A percentile compares a stretch with the other conserved stretches of the same genome.
These are phyloP conservation scores for Temnothorax nylanderi DNA, from an alignment of 1,140 invertebrate genomes.

Conservation along the genomic window DNA sequence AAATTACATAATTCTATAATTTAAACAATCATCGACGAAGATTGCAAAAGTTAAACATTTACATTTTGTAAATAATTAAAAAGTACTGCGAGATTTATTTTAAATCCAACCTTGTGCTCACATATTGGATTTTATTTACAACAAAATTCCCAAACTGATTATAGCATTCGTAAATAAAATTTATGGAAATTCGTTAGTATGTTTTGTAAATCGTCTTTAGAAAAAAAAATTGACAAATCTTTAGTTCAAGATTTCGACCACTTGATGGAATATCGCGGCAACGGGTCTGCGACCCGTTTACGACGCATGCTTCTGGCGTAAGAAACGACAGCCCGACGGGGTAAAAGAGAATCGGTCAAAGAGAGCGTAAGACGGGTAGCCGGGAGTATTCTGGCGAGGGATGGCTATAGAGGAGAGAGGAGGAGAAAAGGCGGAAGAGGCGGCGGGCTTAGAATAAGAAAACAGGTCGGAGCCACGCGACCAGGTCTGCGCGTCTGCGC, in stretches of 20 bases:
- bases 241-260: background rate
- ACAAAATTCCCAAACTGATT: background rate
- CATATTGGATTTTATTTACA: background rate
- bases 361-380: constrained; percentile 82
- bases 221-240: background rate
- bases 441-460: constrained; percentile 78
- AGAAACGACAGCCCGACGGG: constrained; percentile 38
- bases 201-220: background rate
- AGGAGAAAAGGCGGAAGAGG: constrained; percentile 65
- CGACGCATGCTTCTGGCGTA: constrained; percentile 43
- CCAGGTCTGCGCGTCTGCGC: constrained; percentile 65
- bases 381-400: constrained; percentile 50
- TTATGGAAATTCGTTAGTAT: background rate
- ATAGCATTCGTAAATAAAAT: background rate
- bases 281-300: constrained; percentile 21
- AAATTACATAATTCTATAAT: too few species aligned
- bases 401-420: constrained; percentile 15
- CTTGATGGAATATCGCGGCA: background rate
- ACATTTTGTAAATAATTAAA: background rate
- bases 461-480: constrained; percentile 84
- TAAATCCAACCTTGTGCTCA: background rate
- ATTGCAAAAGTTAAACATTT: background rate
- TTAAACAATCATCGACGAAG: background rate
- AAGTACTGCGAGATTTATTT: background rate
- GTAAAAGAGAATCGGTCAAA: constrained; percentile 48